phyloP scores from a whole-genome alignment of 2,888 invertebrate genomes.

The Dendrolimus houi region DNA sequence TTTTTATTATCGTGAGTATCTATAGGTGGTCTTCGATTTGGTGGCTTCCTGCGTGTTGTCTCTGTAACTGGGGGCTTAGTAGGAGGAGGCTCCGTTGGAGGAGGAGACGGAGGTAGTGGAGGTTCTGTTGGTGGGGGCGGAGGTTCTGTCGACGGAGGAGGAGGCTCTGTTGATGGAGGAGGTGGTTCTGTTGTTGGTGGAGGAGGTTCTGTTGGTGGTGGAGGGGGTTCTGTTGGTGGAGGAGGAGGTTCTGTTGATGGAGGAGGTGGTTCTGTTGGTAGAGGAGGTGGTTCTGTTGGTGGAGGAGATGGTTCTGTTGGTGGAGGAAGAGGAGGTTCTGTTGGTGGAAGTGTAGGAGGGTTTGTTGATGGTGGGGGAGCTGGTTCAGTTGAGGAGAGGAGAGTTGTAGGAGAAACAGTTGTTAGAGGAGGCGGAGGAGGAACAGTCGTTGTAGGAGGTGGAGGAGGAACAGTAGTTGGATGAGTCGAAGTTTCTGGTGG shows the following conservation, averaged over 20 bases:
- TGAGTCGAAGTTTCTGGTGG: background rate
- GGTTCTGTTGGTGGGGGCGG: slow-evolving; percentile 6
- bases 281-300: slow-evolving; percentile 7
- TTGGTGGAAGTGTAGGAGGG: slow-evolving; percentile 1
- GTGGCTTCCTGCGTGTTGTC: background rate
- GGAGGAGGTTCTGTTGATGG: slow-evolving; percentile 6
- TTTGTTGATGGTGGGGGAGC: background rate
- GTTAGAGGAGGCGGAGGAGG: background rate
- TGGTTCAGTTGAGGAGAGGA: background rate
- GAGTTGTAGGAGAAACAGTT: background rate
- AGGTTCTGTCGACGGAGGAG: slow-evolving; percentile 10
- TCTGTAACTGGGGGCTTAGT: slow-evolving; percentile 1
- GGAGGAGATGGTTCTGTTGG: slow-evolving; percentile 7
- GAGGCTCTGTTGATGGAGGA: slow-evolving; percentile 10
- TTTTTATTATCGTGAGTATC: background rate
- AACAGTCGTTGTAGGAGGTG: background rate
- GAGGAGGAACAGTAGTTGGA: background rate
- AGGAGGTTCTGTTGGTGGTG: slow-evolving; percentile 8
- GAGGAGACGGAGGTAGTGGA: slow-evolving; percentile 3
- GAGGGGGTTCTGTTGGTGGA: slow-evolving; percentile 3
- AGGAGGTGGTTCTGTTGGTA: slow-evolving; percentile 10
- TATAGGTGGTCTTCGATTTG: background rate
- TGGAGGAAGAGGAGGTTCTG: slow-evolving; percentile 4
- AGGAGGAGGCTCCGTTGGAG: slow-evolving; percentile 10
- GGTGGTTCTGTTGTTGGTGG: slow-evolving; percentile 11